Conservation (phyloP, 2,888 invertebrate species). For the Eupithecia dodoneata region DNA sequence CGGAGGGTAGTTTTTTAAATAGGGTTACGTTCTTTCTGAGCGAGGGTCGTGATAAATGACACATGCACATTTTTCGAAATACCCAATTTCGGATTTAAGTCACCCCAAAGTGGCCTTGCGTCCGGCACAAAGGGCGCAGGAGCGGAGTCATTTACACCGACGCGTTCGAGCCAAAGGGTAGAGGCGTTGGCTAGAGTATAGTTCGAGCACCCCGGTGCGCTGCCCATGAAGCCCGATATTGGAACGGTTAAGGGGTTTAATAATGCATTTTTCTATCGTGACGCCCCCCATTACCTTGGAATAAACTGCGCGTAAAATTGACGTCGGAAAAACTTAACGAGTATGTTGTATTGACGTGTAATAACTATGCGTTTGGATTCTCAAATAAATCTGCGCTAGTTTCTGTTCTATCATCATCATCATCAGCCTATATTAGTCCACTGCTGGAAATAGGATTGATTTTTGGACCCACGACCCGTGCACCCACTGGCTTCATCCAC, state of each 20-base stretch:
- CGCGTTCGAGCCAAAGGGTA: constrained; percentile 52
- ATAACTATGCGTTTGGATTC: constrained; percentile 44
- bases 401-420: constrained; percentile 12
- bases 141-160: constrained; percentile 75
- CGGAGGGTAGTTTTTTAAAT: constrained; percentile 82
- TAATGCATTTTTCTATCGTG: constrained; percentile 77
- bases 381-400: constrained; percentile 17
- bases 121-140: constrained; percentile 69
- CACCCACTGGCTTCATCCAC: too few species aligned
- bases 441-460: too few species aligned
- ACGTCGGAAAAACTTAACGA: constrained; percentile 65
- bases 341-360: constrained; percentile 58
- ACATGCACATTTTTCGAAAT: constrained; percentile 85
- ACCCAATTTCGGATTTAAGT: constrained; percentile 86
- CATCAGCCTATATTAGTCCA: too few species aligned
- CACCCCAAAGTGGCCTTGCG: constrained; percentile 83
- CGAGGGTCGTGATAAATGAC: constrained; percentile 84
- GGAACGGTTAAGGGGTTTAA: constrained; percentile 74
- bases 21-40: constrained; percentile 79
- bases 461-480: too few species aligned
- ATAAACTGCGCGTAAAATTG: constrained; percentile 76
- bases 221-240: constrained; percentile 48
- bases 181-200: constrained; percentile 24
- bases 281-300: constrained; percentile 65
- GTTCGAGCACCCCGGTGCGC: neutral